Base-by-base conservation (phyloP, 2,797 vertebrate species). In the Trachops cirrhosus region DNA sequence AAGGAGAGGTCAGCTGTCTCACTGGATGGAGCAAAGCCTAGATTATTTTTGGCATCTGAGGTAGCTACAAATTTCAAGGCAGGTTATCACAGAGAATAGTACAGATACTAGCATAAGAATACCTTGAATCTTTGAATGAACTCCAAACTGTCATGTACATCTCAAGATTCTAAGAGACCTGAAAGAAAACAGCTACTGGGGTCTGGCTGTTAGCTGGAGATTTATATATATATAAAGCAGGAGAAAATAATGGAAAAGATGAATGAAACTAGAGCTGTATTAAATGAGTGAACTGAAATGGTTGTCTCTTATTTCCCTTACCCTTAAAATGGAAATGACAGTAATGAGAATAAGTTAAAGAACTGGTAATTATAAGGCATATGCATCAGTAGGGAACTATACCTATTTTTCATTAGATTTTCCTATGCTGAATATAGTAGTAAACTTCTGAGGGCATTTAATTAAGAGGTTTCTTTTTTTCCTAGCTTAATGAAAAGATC, bases 321-420 rank as follows among this genome's bases (percentile, higher is more conserved):
- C 26, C 52, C 9, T 12, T 85, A 82, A 85, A 71, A 57, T 82
- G 19, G 26, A 15, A 82, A 73, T 86, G 52, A 67, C 62, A 64
- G 46, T 57, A 91, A 80, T 71, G 26, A 79, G 12, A 24, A 79
- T 84, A 84, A 44, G 68, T 70, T 41, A 67, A 92, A 79, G n/a
- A 83, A 79, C 3, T 82, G 37, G 52, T 62, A 41, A 73, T 74
- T 67, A 73, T 37, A 83, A 92, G 62, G 0, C 5, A 62, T 74
- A 26, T 11, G 0, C 12, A 71, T 92, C 46, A 86, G 7, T 54
- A 59, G 41, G 54, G 5, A 46, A 73, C 6, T 78, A 18, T 75
- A 62, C 5, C n/a, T 96, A 52, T 87, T 71, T 95, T 94, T 34
- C 64, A 85, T 79, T 24, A 87, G 15, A 70, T 91, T 88, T 93